Percentiles rank a stretch among this genome's conserved stretches.
Evolutionary conservation across 2,888 invertebrate species (phyloP).

Genomic region (Chrysodeixis includens): DNA sequence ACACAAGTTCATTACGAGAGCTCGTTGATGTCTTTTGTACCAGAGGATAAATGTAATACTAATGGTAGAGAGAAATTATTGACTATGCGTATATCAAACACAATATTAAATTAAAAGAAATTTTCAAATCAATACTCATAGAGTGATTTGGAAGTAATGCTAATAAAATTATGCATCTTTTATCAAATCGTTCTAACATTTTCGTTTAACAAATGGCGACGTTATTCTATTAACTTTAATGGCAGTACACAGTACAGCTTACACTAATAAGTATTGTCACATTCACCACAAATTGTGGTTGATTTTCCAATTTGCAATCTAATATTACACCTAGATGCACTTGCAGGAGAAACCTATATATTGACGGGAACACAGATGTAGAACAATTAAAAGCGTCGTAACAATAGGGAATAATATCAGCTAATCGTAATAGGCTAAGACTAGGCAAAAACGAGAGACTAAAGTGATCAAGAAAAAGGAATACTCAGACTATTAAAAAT

Average conservation of each 20-base stretch:
- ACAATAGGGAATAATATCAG: background rate
- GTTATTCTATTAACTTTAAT: background rate
- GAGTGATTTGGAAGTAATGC: too few relatives aligned
- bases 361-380: conserved; percentile 33
- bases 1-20: fast-evolving
- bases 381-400: conserved; percentile 13
- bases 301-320: conserved; percentile 61
- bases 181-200: background rate
- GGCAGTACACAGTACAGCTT: background rate
- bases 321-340: conserved; percentile 54
- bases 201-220: background rate
- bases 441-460: too few relatives aligned
- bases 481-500: too few relatives aligned
- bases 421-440: too few relatives aligned
- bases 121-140: background rate
- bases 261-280: conserved; percentile 38
- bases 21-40: conserved; percentile 58
- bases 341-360: conserved; percentile 59
- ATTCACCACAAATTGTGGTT: conserved; percentile 56
- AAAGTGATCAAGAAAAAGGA: too few relatives aligned
- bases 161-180: too few relatives aligned
- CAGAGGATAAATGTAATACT: background rate
- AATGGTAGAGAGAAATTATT: background rate
- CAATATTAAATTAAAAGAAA: background rate
- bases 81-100: background rate